Base-by-base conservation (phyloP, 2,113 vertebrate genomes). In the Cephalopterus ornatus region DNA sequence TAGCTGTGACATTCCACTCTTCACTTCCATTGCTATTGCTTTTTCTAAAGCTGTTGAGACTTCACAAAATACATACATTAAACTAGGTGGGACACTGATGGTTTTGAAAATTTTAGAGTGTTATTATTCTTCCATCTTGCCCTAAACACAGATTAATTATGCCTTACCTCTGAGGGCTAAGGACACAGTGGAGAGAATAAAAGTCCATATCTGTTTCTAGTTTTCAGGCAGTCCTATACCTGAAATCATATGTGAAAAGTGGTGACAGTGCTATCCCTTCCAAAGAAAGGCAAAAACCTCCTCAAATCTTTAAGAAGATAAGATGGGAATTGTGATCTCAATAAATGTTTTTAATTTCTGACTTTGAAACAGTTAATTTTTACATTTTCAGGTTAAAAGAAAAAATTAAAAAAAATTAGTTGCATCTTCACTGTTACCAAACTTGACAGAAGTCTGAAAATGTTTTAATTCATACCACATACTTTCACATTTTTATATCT, bases 251-350 rank as follows among this genome's bases (percentile, higher is more conserved):
- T 14, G 33, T 37, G n/a, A 56, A 23, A 86, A 74, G 35, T 39
- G 23, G 6, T 77, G 20, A 42, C 33, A 44, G 18, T 55, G 37
- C 16, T 42, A 6, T 39, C 66, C 28, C 23, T 42, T 14, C 17
- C 39, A 67, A 66, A 86, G 17, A 2, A 0, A 37, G 61, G 8
- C 4, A 65, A 77, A 88, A 75, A 30, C 10, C 0, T 0, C 3
- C 9, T 37, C 19, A 75, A 20, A 53, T 52, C 20, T 58, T 74
- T 50, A 50, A 77, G 16, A 68, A 72, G 4, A 5, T 55, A 81
- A 63, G 22, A 83, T 0, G 65, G 6, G 14, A 73, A 66, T 14
- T 53, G 9, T 42, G 11, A 24, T 55, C 20, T 83, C 23, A 86
- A 6, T 7, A 30, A 0, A 49, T 33, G 4, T 5, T 73, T 37